These are phyloP conservation scores for Azemiops feae DNA, from an alignment of 2,113 vertebrate genomes.

Conservation along the genomic window DNA sequence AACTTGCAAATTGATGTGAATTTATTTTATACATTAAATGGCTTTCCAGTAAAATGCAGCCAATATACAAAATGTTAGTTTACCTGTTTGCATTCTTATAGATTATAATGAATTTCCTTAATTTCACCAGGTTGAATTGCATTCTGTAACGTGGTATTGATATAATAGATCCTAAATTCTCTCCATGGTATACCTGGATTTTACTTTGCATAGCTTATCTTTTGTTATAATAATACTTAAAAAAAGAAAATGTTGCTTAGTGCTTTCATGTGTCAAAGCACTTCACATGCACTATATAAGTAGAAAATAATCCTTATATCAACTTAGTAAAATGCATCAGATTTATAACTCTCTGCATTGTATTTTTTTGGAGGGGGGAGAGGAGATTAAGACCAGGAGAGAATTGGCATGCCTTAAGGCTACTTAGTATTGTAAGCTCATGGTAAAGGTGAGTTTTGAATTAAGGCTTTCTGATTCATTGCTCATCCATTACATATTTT, in stretches of 20 bases:
- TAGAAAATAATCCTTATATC: not conserved
- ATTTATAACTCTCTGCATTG: not conserved
- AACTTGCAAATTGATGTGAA: slow-evolving; percentile 2
- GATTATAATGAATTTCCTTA: not conserved
- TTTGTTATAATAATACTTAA: not conserved
- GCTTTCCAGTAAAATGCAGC: not conserved
- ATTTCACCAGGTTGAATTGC: not conserved
- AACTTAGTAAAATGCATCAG: not conserved
- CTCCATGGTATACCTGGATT: not conserved
- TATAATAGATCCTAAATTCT: not conserved
- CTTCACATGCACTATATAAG: not conserved
- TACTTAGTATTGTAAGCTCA: not conserved
- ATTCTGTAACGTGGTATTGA: not conserved
- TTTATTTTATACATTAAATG: not conserved
- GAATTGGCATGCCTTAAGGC: not conserved
- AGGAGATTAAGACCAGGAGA: not conserved
- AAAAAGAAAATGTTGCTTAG: not conserved
- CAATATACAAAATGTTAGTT: not conserved
- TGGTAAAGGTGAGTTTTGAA: not conserved
- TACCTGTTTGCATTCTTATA: slow-evolving; percentile 2
- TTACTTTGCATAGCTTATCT: not conserved
- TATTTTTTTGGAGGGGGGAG: not conserved
- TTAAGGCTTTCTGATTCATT: not conserved
- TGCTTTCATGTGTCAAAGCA: not conserved
- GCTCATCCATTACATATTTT: not conserved